Evolutionary conservation across 2,113 vertebrate genomes (phyloP), one percentile per base, ranked within the genome.

Genomic region (Chloropsis hardwickii): DNA sequence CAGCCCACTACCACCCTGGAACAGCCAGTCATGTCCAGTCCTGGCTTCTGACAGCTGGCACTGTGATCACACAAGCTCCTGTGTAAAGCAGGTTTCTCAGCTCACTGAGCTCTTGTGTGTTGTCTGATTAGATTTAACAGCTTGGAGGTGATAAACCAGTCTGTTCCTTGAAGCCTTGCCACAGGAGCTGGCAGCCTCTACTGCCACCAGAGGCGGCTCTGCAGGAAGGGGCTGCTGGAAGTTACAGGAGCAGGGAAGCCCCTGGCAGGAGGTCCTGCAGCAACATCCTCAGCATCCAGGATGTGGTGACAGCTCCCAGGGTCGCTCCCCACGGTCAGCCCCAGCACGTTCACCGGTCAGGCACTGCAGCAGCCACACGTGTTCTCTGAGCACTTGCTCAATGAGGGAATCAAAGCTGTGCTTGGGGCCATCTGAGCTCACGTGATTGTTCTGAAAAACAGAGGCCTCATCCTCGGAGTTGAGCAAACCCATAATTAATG

Each of bases 371-470:
- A 77, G 66, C 81, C 9, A 5, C 79, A 87, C 6, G 2, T 5
- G 37, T 29, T 76, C 71, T 35, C 60, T 62, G 84, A 69, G 56
- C 14, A 0, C 61, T 90, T 92, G 88, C 20, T 14, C 86, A 84
- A 18, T 1, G 9, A 9, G 21, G 74, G 51, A 92, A 62, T 86
- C 79, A 78, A 82, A 88, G 80, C 48, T 61, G 37, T 29, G 76
- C 93, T 83, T 21, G 45, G 61, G 82, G 85, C 86, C 48, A 53
- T 81, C 85, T 67, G 69, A 96, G 47, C 67, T 94, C 76, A 33
- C 57, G 45, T 78, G 88, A 91, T 78, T 65, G 37, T 8, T n/a
- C 58, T 61, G 76, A 57, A 92, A 82, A 86, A 69, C 74, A 86
- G 57, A 81, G 54, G 54, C 90, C 71, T 72, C 3, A 0, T 88